These are phyloP conservation scores for pig (Sus scrofa) DNA, from an alignment of 2,113 vertebrate genomes.

Conservation along the genomic window DNA sequence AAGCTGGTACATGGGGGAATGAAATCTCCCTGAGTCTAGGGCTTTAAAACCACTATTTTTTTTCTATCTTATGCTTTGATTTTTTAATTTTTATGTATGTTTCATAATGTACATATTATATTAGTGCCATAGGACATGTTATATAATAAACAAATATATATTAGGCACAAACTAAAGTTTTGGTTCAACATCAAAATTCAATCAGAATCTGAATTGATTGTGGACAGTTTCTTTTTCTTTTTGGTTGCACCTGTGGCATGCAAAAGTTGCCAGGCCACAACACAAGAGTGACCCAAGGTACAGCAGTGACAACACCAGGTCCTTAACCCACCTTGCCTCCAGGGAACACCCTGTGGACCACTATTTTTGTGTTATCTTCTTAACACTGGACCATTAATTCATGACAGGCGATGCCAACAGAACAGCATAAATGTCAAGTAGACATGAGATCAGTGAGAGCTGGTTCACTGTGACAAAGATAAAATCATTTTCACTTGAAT, in stretches of 20 bases:
- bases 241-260: too few species aligned
- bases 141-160: slow-evolving; percentile 4
- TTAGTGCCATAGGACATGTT: not conserved
- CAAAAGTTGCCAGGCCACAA: too few species aligned
- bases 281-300: too few species aligned
- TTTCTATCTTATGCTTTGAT: not conserved
- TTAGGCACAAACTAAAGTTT: not conserved
- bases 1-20: not conserved
- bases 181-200: slow-evolving; percentile 6
- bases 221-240: too few species aligned
- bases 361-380: not conserved
- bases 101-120: not conserved
- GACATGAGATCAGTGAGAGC: slow-evolving; percentile 23
- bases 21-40: not conserved
- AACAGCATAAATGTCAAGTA: not conserved
- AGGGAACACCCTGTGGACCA: not conserved
- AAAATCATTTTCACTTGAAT: slow-evolving; percentile 69
- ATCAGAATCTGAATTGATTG: too few species aligned
- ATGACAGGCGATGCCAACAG: not conserved
- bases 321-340: too few species aligned
- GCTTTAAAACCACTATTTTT: not conserved
- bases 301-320: too few species aligned
- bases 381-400: not conserved
- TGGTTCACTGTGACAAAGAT: not conserved
- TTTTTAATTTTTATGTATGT: not conserved